Percentiles rank a stretch among this genome's conserved stretches.
Evolutionary conservation across 2,797 vertebrate genomes (phyloP).

Genomic region (Ctenochaetus hawaiiensis): DNA sequence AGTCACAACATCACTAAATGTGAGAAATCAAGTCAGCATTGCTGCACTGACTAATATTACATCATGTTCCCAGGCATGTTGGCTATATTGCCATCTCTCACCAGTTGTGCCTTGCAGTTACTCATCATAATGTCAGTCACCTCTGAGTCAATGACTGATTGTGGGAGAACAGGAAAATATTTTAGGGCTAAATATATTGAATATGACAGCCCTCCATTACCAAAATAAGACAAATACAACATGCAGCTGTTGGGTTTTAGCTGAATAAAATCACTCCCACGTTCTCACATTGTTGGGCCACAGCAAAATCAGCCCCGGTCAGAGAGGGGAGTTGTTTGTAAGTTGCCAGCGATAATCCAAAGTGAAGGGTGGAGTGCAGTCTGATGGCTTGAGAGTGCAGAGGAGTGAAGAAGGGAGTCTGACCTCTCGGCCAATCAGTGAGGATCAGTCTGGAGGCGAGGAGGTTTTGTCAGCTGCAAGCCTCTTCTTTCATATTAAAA

Average conservation of each 20-base stretch:
- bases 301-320: conserved; percentile 17
- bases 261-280: conserved; percentile 14
- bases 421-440: conserved; percentile 56
- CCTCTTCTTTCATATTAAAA: conserved; percentile 34
- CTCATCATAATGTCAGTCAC: conserved; percentile 34
- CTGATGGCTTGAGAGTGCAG: conserved; percentile 17
- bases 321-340: conserved; percentile 36
- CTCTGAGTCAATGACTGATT: conserved; percentile 34
- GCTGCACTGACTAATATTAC: conserved; percentile 33
- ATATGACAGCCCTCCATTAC: conserved; percentile 18
- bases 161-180: conserved; percentile 19
- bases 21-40: conserved; percentile 44
- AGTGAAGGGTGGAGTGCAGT: conserved; percentile 33
- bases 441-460: conserved; percentile 38
- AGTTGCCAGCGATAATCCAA: conserved; percentile 31
- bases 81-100: conserved; percentile 29
- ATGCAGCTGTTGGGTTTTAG: conserved; percentile 9
- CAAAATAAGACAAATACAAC: conserved; percentile 19
- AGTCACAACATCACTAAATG: conserved; percentile 28
- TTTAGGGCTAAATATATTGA: conserved; percentile 13
- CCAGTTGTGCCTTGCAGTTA: conserved; percentile 8
- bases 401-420: conserved; percentile 37
- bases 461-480: conserved; percentile 17
- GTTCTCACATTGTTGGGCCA: conserved; percentile 6
- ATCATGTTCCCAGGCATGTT: conserved; percentile 34